Evolutionary conservation across 2,888 invertebrate genomes (phyloP), one percentile per base, ranked within the genome.

Genomic region (Rhorus exstirpatorius): DNA sequence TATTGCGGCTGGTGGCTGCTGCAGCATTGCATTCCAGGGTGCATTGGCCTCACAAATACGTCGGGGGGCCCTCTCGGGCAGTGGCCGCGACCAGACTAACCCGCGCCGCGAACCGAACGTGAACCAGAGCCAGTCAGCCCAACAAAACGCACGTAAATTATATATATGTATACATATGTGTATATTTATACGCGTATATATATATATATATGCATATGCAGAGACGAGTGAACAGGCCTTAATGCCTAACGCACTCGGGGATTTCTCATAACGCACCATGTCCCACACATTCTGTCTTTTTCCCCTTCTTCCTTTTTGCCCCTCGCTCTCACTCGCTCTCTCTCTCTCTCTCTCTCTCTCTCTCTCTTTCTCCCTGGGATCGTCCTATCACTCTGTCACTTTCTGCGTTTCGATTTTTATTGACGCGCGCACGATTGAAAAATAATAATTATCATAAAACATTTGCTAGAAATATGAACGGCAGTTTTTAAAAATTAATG

Each of bases 41-140:
- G 90, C 90, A 90, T 89, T 90, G 90, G 89, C 90, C 90, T 86
- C 88, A 87, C 90, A 84, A 89, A 90, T 90, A 89, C 90, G 86
- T 85, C 86, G 85, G 85, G 80, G 86, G 89, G 85, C 87, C 86
- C 86, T 86, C 81, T 83, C 85, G 84, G 84, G 87, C 75, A 84
- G 84, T 70, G 68, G 63, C 78, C 75, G 68, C 83, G 81, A 77
- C 49, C 67, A 71, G 79, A 84, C 87, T 72, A 82, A 85, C 88
- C 67, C 84, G 84, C 85, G 79, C 74, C 68, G 83, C 85, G 84
- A 83, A 85, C 83, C 87, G 86, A 88, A 88, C 81, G 72, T 58
- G 51, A 78, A 61, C 60, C 61, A 68, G 60, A 77, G 79, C 53
- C 65, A 74, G 61, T 67, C 77, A 60, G 68, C 31, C 81, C 63